Evolutionary conservation across 1,140 invertebrate genomes (phyloP).

Genomic region (Drosophila hydei): DNA sequence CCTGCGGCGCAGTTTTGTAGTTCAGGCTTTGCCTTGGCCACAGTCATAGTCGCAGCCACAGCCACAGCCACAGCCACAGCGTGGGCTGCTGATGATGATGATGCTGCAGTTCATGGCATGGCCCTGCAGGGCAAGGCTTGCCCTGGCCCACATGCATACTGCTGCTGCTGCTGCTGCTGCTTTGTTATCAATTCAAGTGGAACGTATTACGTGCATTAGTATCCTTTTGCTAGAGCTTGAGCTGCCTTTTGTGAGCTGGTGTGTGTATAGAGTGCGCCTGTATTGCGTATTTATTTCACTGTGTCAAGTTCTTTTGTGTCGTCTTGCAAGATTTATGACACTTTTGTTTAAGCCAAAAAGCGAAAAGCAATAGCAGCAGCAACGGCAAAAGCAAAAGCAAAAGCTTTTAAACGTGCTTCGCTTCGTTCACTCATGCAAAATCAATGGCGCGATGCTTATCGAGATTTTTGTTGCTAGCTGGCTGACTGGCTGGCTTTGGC

Average conservation of each 20-base stretch:
- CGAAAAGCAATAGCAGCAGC: conserved; percentile 29
- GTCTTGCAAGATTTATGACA: conserved; percentile 77
- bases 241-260: conserved; percentile 33
- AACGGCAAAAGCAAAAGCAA: conserved; percentile 37
- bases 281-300: conserved; percentile 64
- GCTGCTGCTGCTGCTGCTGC: conserved; percentile 31
- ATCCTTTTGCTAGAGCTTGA: conserved; percentile 47
- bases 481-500: background rate
- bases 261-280: conserved; percentile 20
- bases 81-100: conserved; percentile 22
- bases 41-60: conserved; percentile 25
- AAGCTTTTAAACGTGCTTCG: conserved; percentile 55
- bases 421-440: conserved; percentile 67
- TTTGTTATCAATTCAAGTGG: conserved; percentile 70
- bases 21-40: conserved; percentile 35
- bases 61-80: conserved; percentile 15
- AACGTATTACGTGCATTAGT: conserved; percentile 81
- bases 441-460: conserved; percentile 64
- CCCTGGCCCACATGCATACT: conserved; percentile 37
- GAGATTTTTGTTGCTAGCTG: conserved; percentile 22
- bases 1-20: conserved; percentile 9
- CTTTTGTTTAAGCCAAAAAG: conserved; percentile 71
- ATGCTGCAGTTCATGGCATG: conserved; percentile 7
- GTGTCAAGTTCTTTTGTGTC: conserved; percentile 70
- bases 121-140: background rate